phyloP scores from a whole-genome alignment of 2,888 invertebrate genomes.

The Eremobia ochroleuca region DNA sequence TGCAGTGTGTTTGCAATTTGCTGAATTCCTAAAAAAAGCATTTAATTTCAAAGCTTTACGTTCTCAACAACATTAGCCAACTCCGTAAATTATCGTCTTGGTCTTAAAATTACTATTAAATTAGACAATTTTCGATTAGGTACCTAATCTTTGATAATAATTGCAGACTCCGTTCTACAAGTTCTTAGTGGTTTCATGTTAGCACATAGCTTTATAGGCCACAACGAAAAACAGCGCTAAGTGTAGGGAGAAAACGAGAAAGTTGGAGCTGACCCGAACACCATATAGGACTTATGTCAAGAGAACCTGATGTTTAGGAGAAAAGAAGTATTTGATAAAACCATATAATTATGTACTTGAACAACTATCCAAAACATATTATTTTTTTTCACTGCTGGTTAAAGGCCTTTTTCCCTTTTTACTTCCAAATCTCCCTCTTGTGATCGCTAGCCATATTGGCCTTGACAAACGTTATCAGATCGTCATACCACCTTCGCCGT shows the following conservation, averaged over 20 bases:
- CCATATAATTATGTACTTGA: background rate
- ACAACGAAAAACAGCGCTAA: background rate
- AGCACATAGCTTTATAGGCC: background rate
- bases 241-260: background rate
- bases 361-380: background rate
- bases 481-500: background rate
- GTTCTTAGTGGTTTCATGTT: background rate
- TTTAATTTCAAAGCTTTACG: slow-evolving; percentile 11
- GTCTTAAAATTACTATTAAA: slow-evolving; percentile 25
- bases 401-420: too few relatives aligned
- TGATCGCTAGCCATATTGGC: background rate
- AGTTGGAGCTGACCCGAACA: background rate
- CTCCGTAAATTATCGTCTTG: slow-evolving; percentile 24
- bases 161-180: slow-evolving; percentile 8
- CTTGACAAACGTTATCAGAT: background rate
- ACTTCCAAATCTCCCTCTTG: background rate
- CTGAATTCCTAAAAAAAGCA: background rate
- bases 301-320: background rate
- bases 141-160: slow-evolving; percentile 41
- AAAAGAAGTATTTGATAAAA: background rate
- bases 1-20: background rate
- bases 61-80: slow-evolving; percentile 18
- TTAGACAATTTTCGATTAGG: slow-evolving; percentile 20
- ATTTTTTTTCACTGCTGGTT: too few relatives aligned
- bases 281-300: background rate